Percentiles rank a stretch among this genome's conserved stretches.
phyloP scores from a whole-genome alignment of 2,888 invertebrate species.

The Bruchidius siliquastri region DNA sequence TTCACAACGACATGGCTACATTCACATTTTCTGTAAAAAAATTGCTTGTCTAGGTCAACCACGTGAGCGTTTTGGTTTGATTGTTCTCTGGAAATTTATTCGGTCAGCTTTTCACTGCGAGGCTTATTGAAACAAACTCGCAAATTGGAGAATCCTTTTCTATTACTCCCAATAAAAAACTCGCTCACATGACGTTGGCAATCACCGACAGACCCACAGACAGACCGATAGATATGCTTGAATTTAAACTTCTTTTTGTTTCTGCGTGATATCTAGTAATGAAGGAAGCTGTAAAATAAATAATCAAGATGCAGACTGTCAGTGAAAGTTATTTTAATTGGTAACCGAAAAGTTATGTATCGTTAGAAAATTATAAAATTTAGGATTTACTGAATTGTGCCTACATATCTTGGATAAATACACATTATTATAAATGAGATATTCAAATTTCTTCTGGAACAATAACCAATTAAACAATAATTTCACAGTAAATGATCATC shows the following conservation, averaged over 20 bases:
- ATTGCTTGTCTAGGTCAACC: background rate
- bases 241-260: too few relatives aligned
- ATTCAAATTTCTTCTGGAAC: background rate
- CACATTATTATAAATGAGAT: background rate
- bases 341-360: too few relatives aligned
- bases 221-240: too few relatives aligned
- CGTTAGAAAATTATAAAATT: too few relatives aligned
- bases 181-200: background rate
- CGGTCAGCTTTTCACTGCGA: background rate
- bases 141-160: background rate
- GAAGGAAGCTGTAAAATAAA: too few relatives aligned
- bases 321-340: too few relatives aligned
- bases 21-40: background rate
- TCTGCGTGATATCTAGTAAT: too few relatives aligned
- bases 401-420: too few relatives aligned
- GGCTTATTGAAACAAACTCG: background rate
- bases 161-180: background rate
- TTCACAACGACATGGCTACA: background rate
- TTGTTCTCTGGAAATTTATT: background rate
- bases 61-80: background rate
- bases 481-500: background rate
- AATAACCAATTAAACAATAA: background rate
- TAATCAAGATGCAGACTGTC: too few relatives aligned
- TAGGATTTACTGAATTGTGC: too few relatives aligned
- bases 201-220: too few relatives aligned